Percentiles rank a stretch among this genome's conserved stretches.
phyloP scores from a whole-genome alignment of 2,797 vertebrate genomes.

The Sebastes taczanowskii region DNA sequence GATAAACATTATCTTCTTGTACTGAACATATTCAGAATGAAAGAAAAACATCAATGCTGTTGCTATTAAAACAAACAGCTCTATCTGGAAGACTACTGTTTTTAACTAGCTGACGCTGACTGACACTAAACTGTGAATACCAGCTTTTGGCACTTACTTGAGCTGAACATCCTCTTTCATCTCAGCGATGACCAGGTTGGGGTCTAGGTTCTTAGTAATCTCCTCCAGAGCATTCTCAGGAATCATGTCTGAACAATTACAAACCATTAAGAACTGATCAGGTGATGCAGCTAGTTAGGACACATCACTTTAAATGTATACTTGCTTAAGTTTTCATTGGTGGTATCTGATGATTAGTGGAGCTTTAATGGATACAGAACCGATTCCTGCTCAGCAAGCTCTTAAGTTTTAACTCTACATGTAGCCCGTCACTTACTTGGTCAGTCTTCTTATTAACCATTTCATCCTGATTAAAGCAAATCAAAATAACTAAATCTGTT shows the following conservation, averaged over 20 bases:
- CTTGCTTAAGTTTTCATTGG: neutral
- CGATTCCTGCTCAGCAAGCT: neutral
- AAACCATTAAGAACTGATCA: neutral
- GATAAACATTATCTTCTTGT: neutral
- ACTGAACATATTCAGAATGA: neutral
- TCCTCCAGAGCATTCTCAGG: slow-evolving; percentile 97
- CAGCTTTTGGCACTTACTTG: slow-evolving; percentile 85
- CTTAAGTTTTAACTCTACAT: neutral
- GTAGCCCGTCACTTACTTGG: neutral
- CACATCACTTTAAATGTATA: neutral
- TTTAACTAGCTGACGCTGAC: neutral
- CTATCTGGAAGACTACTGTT: neutral
- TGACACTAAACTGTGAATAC: neutral
- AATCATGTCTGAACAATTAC: slow-evolving; percentile 88
- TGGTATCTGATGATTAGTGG: neutral
- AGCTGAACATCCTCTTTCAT: slow-evolving; percentile 89
- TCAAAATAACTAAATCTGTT: neutral
- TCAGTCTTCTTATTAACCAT: neutral
- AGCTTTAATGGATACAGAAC: neutral
- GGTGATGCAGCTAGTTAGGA: neutral
- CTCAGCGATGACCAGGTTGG: slow-evolving; percentile 92
- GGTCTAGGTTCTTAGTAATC: slow-evolving; percentile 97
- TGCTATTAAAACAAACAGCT: neutral
- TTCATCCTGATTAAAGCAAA: neutral
- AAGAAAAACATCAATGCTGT: neutral